Percentiles rank a stretch among this genome's conserved stretches.
Evolutionary conservation across 1,140 invertebrate genomes (phyloP).

Genomic region (Thaumetopoea pityocampa): DNA sequence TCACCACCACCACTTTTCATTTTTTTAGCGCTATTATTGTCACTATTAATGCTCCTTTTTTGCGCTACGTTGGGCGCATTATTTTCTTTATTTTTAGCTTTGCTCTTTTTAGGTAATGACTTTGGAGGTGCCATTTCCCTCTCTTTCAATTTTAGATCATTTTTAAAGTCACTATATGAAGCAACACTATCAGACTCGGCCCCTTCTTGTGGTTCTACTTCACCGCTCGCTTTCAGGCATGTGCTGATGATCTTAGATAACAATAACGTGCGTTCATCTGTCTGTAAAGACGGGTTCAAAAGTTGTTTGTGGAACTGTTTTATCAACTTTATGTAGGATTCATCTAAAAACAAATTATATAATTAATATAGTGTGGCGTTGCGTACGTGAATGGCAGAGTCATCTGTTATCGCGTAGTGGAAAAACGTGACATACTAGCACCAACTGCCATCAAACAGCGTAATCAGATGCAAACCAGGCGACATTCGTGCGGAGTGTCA

Average conservation of each 20-base stretch:
- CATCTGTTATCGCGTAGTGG: too few relatives aligned
- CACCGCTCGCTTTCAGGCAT: slow-evolving; percentile 38
- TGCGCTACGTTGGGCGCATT: slow-evolving; percentile 10
- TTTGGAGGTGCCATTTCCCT: slow-evolving; percentile 59
- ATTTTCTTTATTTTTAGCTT: slow-evolving; percentile 33
- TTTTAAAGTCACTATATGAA: slow-evolving; percentile 1
- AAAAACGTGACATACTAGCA: too few relatives aligned
- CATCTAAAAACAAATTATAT: slow-evolving; percentile 29
- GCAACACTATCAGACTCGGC: slow-evolving; percentile 18
- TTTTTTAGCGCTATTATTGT: slow-evolving; percentile 8
- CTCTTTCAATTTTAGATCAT: slow-evolving; percentile 21
- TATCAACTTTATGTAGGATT: slow-evolving; percentile 45
- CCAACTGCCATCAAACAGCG: too few relatives aligned
- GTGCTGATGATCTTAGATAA: slow-evolving; percentile 45
- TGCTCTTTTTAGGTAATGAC: slow-evolving; percentile 42
- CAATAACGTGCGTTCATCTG: slow-evolving; percentile 43
- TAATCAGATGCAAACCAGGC: too few relatives aligned
- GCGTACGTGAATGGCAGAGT: too few relatives aligned
- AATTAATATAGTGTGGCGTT: slow-evolving; percentile 20
- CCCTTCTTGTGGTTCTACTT: slow-evolving; percentile 26
- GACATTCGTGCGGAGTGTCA: too few relatives aligned
- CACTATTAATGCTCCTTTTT: slow-evolving; percentile 3
- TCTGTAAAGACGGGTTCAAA: slow-evolving; percentile 37
- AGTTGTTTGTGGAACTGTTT: slow-evolving; percentile 39
- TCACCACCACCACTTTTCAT: slow-evolving; percentile 5